Percentiles rank a stretch among this genome's conserved stretches.
Evolutionary conservation across 2,888 invertebrate genomes (phyloP).

Genomic region (Pyrochroa serraticornis): DNA sequence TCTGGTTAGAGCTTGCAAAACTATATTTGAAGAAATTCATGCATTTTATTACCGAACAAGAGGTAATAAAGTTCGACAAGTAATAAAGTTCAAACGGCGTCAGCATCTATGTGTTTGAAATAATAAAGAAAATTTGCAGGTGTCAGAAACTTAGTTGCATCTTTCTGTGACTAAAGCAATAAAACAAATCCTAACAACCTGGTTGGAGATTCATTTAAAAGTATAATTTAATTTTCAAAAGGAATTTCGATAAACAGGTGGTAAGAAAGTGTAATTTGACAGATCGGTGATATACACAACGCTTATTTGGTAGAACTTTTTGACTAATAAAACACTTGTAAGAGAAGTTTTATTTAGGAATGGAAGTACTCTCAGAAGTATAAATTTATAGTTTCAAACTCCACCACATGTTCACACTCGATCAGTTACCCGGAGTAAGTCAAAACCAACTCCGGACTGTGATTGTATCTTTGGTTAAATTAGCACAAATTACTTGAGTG

Average conservation of each 20-base stretch:
- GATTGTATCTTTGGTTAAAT: conserved; percentile 6
- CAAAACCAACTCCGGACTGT: neutral
- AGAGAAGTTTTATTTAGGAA: neutral
- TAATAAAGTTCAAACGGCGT: conserved; percentile 13
- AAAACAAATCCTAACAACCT: conserved; percentile 9
- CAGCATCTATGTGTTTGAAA: conserved; percentile 10
- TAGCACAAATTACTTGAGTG: conserved; percentile 12
- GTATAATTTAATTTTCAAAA: conserved; percentile 11
- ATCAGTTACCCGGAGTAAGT: neutral
- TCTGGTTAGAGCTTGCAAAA: too few relatives aligned
- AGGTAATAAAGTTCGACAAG: conserved; percentile 9
- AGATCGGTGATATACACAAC: too few relatives aligned
- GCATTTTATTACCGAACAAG: neutral
- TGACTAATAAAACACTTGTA: conserved; percentile 6
- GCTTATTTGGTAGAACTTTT: neutral
- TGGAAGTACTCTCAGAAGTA: neutral
- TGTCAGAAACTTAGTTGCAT: neutral
- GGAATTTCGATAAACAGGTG: neutral
- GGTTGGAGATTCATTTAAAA: conserved; percentile 13
- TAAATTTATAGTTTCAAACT: conserved; percentile 6
- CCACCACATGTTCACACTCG: neutral
- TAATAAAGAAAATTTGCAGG: conserved; percentile 16
- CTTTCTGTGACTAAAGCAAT: too few relatives aligned
- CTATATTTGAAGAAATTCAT: neutral
- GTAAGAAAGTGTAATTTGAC: neutral